phyloP scores from a whole-genome alignment of 1,140 invertebrate species.

The Saccostrea glomerata region DNA sequence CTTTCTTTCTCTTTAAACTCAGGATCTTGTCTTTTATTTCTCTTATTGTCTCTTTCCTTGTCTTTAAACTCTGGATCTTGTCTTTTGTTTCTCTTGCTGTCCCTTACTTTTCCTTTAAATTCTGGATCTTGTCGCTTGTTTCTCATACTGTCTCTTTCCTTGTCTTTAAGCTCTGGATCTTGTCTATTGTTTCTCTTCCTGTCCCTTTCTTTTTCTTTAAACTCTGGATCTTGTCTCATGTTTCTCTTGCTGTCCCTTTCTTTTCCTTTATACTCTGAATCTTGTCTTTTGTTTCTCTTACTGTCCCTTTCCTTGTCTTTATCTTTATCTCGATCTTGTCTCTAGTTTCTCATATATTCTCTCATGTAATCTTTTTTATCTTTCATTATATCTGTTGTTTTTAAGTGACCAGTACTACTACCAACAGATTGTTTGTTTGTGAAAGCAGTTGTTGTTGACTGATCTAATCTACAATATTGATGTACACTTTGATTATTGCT shows the following conservation, averaged over 20 bases:
- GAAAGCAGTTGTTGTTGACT: neutral
- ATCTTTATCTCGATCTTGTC: too few species aligned
- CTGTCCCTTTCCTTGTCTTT: too few species aligned
- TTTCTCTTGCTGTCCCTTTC: too few species aligned
- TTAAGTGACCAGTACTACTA: neutral
- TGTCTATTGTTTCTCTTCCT: neutral
- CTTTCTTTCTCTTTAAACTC: neutral
- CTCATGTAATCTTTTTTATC: neutral
- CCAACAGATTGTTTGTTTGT: neutral
- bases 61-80: constrained; percentile 2
- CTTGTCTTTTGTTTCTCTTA: too few species aligned
- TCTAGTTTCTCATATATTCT: neutral
- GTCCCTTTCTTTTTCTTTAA: too few species aligned
- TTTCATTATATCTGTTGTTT: neutral
- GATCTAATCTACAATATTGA: neutral
- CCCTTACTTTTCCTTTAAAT: constrained; percentile 13
- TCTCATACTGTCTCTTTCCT: constrained; percentile 15
- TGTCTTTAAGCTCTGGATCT: neutral
- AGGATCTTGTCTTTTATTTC: constrained; percentile 18
- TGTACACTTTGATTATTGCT: constrained; percentile 6
- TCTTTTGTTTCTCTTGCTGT: constrained; percentile 33
- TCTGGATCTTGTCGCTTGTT: constrained; percentile 30
- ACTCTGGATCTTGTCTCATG: too few species aligned
- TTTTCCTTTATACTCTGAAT: too few species aligned
- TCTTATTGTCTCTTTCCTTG: constrained; percentile 1